Percentiles rank a stretch among this genome's conserved stretches.
These are phyloP conservation scores for Tympanoctomys barrerae DNA, from an alignment of 2,797 vertebrate species.

Conservation along the genomic window DNA sequence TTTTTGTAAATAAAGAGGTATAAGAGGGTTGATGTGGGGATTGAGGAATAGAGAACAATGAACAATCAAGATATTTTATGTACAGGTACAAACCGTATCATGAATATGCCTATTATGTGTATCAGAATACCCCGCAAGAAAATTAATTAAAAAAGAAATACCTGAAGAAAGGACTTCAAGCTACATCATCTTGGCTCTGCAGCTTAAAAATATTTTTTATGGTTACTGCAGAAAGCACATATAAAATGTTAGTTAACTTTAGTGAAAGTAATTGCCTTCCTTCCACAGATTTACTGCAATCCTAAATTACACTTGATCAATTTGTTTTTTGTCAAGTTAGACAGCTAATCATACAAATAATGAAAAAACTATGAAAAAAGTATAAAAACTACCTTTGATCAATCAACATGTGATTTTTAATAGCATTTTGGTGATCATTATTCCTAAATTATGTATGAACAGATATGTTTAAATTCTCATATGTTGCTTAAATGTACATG, in stretches of 20 bases:
- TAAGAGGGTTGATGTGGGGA: background rate
- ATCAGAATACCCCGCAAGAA: background rate
- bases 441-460: background rate
- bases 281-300: background rate
- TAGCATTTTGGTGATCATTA: slow-evolving; percentile 1
- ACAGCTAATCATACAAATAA: background rate
- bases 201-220: background rate
- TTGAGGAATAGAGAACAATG: background rate
- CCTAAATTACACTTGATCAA: background rate
- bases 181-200: background rate
- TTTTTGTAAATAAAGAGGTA: background rate
- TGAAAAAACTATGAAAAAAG: background rate
- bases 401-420: background rate
- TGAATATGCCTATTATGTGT: background rate
- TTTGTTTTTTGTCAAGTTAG: background rate
- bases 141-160: background rate
- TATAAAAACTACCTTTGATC: background rate
- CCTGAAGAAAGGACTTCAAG: background rate
- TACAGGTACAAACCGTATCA: background rate
- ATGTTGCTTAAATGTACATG: background rate
- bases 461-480: background rate
- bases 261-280: no score
- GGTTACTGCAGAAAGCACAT: background rate
- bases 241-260: background rate
- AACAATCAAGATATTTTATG: background rate